Percentiles rank a stretch among this genome's conserved stretches.
These are phyloP conservation scores for Aphidius ervi DNA, from an alignment of 1,140 invertebrate genomes.

Conservation along the genomic window DNA sequence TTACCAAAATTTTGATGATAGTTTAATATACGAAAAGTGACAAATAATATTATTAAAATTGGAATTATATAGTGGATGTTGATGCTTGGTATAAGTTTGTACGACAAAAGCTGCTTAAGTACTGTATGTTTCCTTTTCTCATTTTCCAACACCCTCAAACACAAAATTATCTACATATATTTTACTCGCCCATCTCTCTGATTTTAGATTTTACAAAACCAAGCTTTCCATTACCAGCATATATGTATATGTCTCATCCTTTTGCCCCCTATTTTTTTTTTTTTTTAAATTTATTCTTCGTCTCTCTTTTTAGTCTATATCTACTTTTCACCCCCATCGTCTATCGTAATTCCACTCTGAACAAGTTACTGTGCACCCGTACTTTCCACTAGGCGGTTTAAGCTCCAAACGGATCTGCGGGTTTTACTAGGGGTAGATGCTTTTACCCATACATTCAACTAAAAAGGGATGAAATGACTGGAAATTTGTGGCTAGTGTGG, in stretches of 20 bases:
- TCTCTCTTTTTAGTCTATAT: no score
- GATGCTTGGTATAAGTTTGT: constrained; percentile 26
- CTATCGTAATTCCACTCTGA: constrained; percentile 37
- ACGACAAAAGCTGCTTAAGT: constrained; percentile 52
- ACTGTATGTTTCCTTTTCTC: constrained; percentile 26
- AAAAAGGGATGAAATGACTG: neutral
- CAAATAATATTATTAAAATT: constrained; percentile 55
- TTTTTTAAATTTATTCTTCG: no score
- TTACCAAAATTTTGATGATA: no score
- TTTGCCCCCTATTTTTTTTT: neutral
- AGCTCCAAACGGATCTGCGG: constrained; percentile 35
- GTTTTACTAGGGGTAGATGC: constrained; percentile 5
- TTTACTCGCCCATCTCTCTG: no score
- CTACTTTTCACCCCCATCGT: constrained; percentile 20
- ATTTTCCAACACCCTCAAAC: neutral
- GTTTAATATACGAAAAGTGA: constrained; percentile 36
- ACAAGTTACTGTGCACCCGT: constrained; percentile 29
- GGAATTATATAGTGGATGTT: constrained; percentile 36
- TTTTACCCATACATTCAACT: no score
- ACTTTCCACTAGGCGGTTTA: constrained; percentile 36
- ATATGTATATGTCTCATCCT: constrained; percentile 26
- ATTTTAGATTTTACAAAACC: no score
- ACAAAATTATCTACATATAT: no score
- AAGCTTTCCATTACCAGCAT: no score
- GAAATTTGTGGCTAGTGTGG: neutral